These are phyloP conservation scores for Lacerta agilis DNA, from an alignment of 2,797 vertebrate genomes.

Conservation along the genomic window DNA sequence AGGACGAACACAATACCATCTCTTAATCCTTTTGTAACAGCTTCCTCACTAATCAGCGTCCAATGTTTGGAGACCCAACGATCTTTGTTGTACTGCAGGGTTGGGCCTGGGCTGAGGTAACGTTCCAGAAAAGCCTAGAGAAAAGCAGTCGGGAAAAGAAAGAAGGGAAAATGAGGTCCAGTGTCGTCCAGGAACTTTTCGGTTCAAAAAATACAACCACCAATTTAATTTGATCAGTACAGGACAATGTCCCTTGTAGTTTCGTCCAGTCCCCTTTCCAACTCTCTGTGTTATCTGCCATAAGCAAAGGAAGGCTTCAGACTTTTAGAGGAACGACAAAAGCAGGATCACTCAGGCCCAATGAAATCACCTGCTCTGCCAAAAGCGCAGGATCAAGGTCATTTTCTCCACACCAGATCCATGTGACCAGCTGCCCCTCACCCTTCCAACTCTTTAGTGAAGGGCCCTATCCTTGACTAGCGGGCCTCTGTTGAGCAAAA, in stretches of 20 bases:
- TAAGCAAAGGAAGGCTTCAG: background rate
- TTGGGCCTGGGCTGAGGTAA: slow-evolving; percentile 91
- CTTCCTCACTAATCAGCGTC: slow-evolving; percentile 93
- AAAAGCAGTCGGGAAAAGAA: slow-evolving; percentile 38
- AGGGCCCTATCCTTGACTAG: background rate
- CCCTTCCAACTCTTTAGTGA: background rate
- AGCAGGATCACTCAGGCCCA: background rate
- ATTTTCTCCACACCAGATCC: background rate
- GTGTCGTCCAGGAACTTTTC: background rate
- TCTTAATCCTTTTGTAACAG: slow-evolving; percentile 89
- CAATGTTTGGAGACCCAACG: slow-evolving; percentile 93
- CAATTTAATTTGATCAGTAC: fast-evolving
- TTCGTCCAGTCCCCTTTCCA: background rate
- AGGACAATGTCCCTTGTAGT: background rate
- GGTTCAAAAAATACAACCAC: background rate
- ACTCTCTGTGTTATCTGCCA: background rate
- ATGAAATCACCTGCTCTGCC: background rate
- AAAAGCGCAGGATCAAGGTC: background rate
- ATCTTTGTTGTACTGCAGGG: slow-evolving; percentile 91
- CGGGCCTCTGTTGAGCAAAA: background rate
- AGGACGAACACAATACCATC: slow-evolving; percentile 90
- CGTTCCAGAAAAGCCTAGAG: slow-evolving; percentile 94
- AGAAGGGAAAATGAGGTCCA: background rate
- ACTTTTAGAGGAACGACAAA: background rate
- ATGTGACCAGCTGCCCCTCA: background rate